Percentiles rank a stretch among this genome's conserved stretches.
Conservation (phyloP, 1,140 invertebrate genomes). For the Nephila pilipes region DNA sequence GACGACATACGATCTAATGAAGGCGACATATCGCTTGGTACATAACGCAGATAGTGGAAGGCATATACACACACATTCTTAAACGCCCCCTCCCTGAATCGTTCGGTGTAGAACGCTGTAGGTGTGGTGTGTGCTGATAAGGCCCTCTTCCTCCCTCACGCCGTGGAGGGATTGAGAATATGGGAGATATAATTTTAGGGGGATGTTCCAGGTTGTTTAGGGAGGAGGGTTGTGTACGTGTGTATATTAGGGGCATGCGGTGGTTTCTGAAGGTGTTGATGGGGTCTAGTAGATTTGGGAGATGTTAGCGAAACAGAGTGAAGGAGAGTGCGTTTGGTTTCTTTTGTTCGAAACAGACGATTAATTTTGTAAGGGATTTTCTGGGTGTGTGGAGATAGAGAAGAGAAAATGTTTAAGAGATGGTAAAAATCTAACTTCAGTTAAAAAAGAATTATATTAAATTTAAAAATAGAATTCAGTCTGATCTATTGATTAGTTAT, state of each 20-base stretch:
- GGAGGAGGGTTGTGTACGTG: background rate
- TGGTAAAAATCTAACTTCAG: no score
- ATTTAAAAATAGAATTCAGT: no score
- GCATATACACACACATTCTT: slow-evolving; percentile 34
- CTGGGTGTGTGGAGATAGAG: no score
- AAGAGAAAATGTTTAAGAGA: no score
- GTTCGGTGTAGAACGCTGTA: background rate
- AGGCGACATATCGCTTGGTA: slow-evolving; percentile 66
- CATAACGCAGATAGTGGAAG: slow-evolving; percentile 51
- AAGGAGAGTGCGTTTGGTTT: background rate
- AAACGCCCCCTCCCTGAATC: background rate
- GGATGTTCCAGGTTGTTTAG: slow-evolving; percentile 20
- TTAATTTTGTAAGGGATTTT: background rate
- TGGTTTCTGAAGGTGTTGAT: background rate
- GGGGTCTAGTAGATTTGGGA: background rate
- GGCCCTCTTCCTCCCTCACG: background rate
- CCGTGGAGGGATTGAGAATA: slow-evolving; percentile 29
- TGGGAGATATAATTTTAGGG: slow-evolving; percentile 49
- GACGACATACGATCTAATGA: slow-evolving; percentile 68
- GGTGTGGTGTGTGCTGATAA: slow-evolving; percentile 66
- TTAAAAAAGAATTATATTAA: no score
- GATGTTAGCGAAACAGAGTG: background rate
- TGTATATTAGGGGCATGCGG: background rate
- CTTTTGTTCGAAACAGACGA: background rate
- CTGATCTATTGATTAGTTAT: no score